Conservation (phyloP, 2,888 invertebrate genomes). For the Netelia fuscicornis region DNA sequence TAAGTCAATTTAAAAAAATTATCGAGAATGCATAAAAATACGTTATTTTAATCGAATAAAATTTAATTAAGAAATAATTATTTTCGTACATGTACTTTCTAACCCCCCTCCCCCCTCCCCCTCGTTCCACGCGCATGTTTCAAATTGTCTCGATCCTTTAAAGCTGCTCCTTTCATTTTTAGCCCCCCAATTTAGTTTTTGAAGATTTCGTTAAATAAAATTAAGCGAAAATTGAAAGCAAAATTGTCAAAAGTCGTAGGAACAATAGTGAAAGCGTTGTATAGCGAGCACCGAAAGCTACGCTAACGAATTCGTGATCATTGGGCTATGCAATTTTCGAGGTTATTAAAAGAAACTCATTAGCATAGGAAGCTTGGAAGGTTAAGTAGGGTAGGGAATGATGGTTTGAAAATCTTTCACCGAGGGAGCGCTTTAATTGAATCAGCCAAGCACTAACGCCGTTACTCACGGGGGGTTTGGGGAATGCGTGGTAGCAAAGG, state of each 20-base stretch:
- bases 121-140: too few relatives aligned
- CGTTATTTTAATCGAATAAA: background rate
- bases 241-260: background rate
- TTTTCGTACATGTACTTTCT: too few relatives aligned
- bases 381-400: background rate
- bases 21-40: background rate
- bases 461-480: constrained; percentile 6
- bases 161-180: too few relatives aligned
- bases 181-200: background rate
- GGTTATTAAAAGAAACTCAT: constrained; percentile 61
- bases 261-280: background rate
- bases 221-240: background rate
- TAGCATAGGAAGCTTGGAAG: constrained; percentile 15
- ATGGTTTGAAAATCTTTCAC: constrained; percentile 21
- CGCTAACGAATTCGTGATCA: constrained; percentile 34
- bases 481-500: background rate
- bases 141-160: too few relatives aligned
- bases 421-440: constrained; percentile 45
- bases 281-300: constrained; percentile 5
- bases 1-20: too few relatives aligned
- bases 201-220: background rate
- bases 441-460: constrained; percentile 38
- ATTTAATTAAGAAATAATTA: too few relatives aligned
- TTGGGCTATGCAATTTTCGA: constrained; percentile 46
- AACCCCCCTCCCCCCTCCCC: too few relatives aligned